phyloP scores from a whole-genome alignment of 2,113 vertebrate species.

The Gymnobelideus leadbeateri region DNA sequence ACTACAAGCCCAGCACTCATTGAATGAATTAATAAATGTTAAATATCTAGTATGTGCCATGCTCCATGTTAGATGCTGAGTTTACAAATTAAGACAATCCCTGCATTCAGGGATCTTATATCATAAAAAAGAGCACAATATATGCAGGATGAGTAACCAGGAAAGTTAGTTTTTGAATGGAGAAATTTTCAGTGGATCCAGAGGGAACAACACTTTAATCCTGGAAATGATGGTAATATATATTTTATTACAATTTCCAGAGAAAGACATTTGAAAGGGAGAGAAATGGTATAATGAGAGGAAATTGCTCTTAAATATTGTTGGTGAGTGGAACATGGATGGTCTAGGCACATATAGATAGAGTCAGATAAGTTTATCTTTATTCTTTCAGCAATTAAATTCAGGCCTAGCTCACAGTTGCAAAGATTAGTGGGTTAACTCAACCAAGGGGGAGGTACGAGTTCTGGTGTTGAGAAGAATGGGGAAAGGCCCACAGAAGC shows the following conservation, averaged over 20 bases:
- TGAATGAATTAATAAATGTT: not conserved
- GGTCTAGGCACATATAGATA: too few relatives aligned
- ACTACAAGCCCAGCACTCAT: not conserved
- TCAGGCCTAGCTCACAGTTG: too few relatives aligned
- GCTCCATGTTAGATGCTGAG: not conserved
- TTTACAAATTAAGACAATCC: not conserved
- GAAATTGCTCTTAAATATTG: not conserved
- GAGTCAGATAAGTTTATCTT: too few relatives aligned
- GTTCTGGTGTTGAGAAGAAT: too few relatives aligned
- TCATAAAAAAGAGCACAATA: not conserved
- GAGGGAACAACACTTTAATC: not conserved
- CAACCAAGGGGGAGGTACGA: too few relatives aligned
- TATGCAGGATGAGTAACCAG: not conserved
- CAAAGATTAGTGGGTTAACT: too few relatives aligned
- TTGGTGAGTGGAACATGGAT: too few relatives aligned
- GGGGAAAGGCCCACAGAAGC: too few relatives aligned
- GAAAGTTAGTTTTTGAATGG: not conserved
- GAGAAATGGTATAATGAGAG: not conserved
- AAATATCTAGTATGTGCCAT: not conserved
- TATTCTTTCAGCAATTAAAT: too few relatives aligned
- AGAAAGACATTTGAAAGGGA: too few relatives aligned
- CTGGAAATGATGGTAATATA: not conserved
- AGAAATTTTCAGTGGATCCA: not conserved
- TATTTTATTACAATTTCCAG: too few relatives aligned
- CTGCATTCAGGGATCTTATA: not conserved